These are phyloP conservation scores for Elymnias hypermnestra DNA, from an alignment of 1,140 invertebrate genomes.

Conservation along the genomic window DNA sequence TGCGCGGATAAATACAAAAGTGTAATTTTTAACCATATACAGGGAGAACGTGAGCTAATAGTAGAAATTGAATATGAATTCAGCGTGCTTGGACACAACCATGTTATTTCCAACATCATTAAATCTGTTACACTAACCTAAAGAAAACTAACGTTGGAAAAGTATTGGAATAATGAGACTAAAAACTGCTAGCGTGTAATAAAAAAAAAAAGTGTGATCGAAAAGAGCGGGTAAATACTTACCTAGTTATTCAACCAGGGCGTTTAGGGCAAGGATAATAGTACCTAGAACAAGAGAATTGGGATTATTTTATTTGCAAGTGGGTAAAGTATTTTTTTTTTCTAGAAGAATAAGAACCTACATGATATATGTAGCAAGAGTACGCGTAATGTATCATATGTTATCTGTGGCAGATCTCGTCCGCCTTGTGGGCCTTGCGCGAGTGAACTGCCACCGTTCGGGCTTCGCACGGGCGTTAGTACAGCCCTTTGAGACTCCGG, in stretches of 20 bases:
- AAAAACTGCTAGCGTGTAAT: slow-evolving; percentile 1
- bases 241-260: slow-evolving; percentile 39
- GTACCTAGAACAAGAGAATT: slow-evolving; percentile 51
- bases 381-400: slow-evolving; percentile 37
- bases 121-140: too few species aligned
- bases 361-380: slow-evolving; percentile 19
- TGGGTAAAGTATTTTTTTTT: slow-evolving; percentile 1
- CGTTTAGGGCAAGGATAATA: slow-evolving; percentile 28
- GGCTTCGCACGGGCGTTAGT: slow-evolving; percentile 57
- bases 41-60: too few species aligned
- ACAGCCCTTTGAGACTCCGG: slow-evolving; percentile 59
- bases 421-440: slow-evolving; percentile 32
- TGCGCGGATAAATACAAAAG: too few species aligned
- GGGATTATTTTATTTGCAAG: slow-evolving; percentile 22
- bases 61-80: too few species aligned
- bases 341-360: slow-evolving; percentile 9
- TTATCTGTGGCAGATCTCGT: slow-evolving; percentile 24
- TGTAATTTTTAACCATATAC: too few species aligned
- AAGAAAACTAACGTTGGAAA: background rate
- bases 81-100: too few species aligned
- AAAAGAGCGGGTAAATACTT: slow-evolving; percentile 38
- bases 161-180: background rate
- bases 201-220: slow-evolving; percentile 13
- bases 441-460: slow-evolving; percentile 52
- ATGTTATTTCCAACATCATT: too few species aligned